Evolutionary conservation across 2,888 invertebrate genomes (phyloP), one percentile per base, ranked within the genome.

Genomic region (Drosophila setosimentum): DNA sequence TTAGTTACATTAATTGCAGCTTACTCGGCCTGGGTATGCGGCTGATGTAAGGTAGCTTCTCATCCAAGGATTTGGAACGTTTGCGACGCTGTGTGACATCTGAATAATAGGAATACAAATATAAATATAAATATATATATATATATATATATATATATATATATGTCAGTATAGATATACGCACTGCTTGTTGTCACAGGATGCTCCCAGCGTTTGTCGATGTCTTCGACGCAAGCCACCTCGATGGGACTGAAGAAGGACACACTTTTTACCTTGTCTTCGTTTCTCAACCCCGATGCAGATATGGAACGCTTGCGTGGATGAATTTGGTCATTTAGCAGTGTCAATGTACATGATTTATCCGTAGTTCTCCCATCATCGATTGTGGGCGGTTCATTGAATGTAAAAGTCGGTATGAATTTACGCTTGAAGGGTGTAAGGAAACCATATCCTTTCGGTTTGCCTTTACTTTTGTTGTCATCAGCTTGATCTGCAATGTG

Each of bases 1-100:
- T 16, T 0, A n/a, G 18, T n/a, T 24, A n/a, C 35, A 37, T 30
- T 21, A 30, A 2, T 5, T 32, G 21, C 13, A 13, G 75, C 86
- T 68, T 78, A 91, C 92, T 75, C 18, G 82, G 85, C 48, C 68
- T 76, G 11, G 89, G 89, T 27, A 89, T 76, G 0, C 69, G 45
- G 29, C 87, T 89, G 1, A 13, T 11, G 2, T 49, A 18, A 2
- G 11, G 3, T 8, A 27, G 49, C 1, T 67, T 79, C 40, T 87
- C 90, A 48, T 92, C 91, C 29, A 91, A 67, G 0, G 93, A 93
- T 6, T 83, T 59, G 0, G 93, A 92, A 7, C 93, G 88, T 49
- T 89, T 92, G 24, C 92, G 92, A 4, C 92, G 84, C 18, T 77
- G 76, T 3, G 92, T 92, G 2, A 92, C 73, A 82, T 88, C 93